Conservation (phyloP, 2,888 invertebrate species). For the Brachylomia viminalis region DNA sequence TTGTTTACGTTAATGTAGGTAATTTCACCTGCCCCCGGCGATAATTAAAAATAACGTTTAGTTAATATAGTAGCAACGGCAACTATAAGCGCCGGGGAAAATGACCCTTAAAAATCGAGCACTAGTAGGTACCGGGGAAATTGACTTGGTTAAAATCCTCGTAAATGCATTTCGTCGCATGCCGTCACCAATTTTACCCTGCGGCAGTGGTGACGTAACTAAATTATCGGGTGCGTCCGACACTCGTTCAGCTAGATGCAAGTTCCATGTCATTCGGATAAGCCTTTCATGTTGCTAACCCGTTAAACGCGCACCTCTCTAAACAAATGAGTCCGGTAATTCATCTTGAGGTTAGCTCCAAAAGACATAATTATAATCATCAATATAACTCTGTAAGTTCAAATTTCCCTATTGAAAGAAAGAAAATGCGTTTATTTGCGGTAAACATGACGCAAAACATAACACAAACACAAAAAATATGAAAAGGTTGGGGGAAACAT, state of each 20-base stretch:
- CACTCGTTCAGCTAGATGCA: slow-evolving; percentile 6
- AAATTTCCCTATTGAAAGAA: neutral
- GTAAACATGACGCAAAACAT: neutral
- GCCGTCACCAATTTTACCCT: slow-evolving; percentile 13
- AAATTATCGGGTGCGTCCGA: slow-evolving; percentile 28
- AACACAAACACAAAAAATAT: too few species aligned
- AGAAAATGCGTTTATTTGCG: neutral
- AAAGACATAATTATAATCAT: neutral
- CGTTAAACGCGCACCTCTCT: neutral
- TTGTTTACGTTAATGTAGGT: neutral
- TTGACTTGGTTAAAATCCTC: slow-evolving; percentile 36
- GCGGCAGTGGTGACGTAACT: slow-evolving; percentile 22
- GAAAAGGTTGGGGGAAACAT: too few species aligned
- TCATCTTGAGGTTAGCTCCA: neutral
- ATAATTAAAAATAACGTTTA: neutral
- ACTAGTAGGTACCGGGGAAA: slow-evolving; percentile 17
- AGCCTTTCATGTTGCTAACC: neutral
- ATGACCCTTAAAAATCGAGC: neutral
- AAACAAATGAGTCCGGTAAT: slow-evolving; percentile 8
- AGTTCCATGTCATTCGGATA: slow-evolving; percentile 18
- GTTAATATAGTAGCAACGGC: slow-evolving; percentile 4
- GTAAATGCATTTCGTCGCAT: slow-evolving; percentile 43
- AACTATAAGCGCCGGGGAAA: neutral
- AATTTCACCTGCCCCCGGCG: neutral
- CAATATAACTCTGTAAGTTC: neutral